Evolutionary conservation across 2,797 vertebrate genomes (phyloP).

Genomic region (Sebastiscus tertius): DNA sequence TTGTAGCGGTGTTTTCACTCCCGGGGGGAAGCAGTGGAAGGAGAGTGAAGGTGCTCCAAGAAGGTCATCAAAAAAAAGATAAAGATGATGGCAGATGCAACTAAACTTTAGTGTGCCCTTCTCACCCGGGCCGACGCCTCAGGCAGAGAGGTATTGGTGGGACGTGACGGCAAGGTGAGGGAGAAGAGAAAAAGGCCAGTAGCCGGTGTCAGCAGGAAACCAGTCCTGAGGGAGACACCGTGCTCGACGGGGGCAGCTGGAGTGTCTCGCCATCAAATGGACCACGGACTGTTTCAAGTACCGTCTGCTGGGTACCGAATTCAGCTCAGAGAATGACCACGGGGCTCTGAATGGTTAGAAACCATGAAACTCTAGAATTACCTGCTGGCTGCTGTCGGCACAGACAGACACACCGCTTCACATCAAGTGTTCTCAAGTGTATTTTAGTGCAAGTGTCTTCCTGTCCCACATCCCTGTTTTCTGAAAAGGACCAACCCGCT

Average conservation of each 20-base stretch:
- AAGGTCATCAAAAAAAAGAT: slow-evolving; percentile 72
- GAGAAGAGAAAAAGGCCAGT: slow-evolving; percentile 49
- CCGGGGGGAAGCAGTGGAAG: slow-evolving; percentile 32
- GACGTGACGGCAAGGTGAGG: slow-evolving; percentile 57
- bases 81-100: slow-evolving; percentile 57
- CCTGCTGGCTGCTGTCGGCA: slow-evolving; percentile 54
- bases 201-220: slow-evolving; percentile 57
- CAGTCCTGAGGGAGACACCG: slow-evolving; percentile 48
- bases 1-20: slow-evolving; percentile 28
- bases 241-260: slow-evolving; percentile 40
- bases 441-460: slow-evolving; percentile 13
- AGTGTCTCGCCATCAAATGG: slow-evolving; percentile 61
- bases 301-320: slow-evolving; percentile 40
- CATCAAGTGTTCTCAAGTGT: slow-evolving; percentile 28
- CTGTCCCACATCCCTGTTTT: not conserved
- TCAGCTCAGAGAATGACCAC: slow-evolving; percentile 57
- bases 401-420: slow-evolving; percentile 33
- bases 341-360: slow-evolving; percentile 47
- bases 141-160: slow-evolving; percentile 49
- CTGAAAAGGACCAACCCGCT: not conserved
- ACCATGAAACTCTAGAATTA: slow-evolving; percentile 53
- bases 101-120: slow-evolving; percentile 65
- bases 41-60: slow-evolving; percentile 53
- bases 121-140: slow-evolving; percentile 54
- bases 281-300: slow-evolving; percentile 49